Conservation (phyloP, 2,113 vertebrate genomes). For the Zingel zingel region DNA sequence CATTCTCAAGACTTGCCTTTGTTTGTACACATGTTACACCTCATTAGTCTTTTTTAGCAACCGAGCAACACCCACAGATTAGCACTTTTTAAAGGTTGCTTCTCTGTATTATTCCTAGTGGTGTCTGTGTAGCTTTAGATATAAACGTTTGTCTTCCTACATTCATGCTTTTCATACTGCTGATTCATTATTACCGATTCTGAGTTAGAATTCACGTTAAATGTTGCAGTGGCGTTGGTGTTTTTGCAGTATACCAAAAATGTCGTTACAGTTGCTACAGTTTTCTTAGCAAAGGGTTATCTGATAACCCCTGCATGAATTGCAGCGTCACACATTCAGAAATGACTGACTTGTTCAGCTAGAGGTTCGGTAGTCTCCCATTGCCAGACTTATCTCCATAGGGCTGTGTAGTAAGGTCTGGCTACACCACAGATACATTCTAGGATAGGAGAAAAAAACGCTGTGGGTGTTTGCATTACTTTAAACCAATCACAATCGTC, state of each 20-base stretch:
- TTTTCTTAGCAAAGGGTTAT: neutral
- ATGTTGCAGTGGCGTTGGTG: neutral
- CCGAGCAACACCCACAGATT: neutral
- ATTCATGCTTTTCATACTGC: neutral
- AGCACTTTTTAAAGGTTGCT: neutral
- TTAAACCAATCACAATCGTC: no score
- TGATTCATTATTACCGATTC: neutral
- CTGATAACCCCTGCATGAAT: neutral
- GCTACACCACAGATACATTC: no score
- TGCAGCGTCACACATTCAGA: neutral
- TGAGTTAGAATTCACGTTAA: neutral
- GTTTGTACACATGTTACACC: constrained; percentile 5
- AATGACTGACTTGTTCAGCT: neutral
- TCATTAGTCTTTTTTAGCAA: neutral
- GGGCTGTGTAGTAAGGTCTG: no score
- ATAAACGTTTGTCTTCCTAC: neutral
- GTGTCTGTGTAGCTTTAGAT: neutral
- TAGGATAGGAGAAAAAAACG: no score
- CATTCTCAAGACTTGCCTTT: constrained; percentile 2
- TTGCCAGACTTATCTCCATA: no score
- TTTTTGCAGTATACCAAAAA: neutral
- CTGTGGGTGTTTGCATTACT: no score
- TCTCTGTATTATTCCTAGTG: neutral
- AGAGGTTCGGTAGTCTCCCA: neutral
- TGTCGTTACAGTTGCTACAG: neutral